phyloP scores from a whole-genome alignment of 2,113 vertebrate genomes.

The Pterocles gutturalis region DNA sequence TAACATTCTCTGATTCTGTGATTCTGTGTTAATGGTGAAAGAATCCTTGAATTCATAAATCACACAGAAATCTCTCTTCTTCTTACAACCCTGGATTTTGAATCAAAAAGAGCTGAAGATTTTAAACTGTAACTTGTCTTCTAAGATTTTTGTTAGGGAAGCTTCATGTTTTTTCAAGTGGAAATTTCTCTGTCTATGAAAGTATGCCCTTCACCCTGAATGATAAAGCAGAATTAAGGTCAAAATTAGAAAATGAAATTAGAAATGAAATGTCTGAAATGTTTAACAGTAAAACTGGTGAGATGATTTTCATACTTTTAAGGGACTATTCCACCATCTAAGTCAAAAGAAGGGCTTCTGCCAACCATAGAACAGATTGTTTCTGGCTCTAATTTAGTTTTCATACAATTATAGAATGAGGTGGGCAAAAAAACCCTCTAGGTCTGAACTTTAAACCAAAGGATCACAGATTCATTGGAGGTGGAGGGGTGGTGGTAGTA shows the following conservation, averaged over 20 bases:
- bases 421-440: neutral
- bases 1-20: no score
- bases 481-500: neutral
- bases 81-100: conserved; percentile 11
- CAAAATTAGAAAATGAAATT: neutral
- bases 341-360: neutral
- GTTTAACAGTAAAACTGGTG: neutral
- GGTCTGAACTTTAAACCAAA: neutral
- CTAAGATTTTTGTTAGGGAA: neutral
- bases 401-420: neutral
- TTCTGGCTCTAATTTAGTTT: neutral
- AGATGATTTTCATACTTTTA: neutral
- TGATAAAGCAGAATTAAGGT: neutral
- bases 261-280: neutral
- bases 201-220: neutral
- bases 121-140: neutral
- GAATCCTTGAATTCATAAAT: conserved; percentile 41
- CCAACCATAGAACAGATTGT: neutral
- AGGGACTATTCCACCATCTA: neutral
- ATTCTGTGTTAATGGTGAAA: conserved; percentile 26
- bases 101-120: conserved; percentile 11
- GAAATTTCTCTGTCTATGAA: neutral
- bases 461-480: neutral
- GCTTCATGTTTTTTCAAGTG: neutral
- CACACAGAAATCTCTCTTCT: neutral